These are phyloP conservation scores for Chrysina gloriosa DNA, from an alignment of 2,888 invertebrate genomes.

Conservation along the genomic window DNA sequence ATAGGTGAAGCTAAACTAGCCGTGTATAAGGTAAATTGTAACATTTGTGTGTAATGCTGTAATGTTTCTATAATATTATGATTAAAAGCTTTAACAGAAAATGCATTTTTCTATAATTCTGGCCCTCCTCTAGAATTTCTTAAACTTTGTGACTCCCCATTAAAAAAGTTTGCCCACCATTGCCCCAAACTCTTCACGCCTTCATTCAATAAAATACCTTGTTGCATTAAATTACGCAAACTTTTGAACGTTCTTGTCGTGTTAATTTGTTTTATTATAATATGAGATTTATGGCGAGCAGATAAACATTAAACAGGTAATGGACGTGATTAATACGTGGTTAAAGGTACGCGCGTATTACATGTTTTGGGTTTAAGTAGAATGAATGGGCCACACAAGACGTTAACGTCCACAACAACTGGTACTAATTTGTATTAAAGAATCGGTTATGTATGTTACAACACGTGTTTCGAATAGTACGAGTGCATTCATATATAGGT, in stretches of 20 bases:
- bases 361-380: background rate
- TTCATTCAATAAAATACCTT: constrained; percentile 4
- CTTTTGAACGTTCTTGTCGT: constrained; percentile 2
- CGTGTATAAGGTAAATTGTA: no score
- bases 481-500: background rate
- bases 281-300: constrained; percentile 10
- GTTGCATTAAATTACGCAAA: constrained; percentile 12
- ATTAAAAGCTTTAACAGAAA: no score
- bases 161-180: no score
- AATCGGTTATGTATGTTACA: constrained; percentile 5
- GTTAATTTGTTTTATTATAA: constrained; percentile 17
- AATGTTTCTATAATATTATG: no score
- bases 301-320: constrained; percentile 26
- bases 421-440: constrained; percentile 22
- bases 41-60: no score
- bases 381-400: constrained; percentile 20
- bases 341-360: constrained; percentile 7
- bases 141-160: no score
- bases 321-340: constrained; percentile 20
- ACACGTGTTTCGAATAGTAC: background rate
- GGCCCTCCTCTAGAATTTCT: no score
- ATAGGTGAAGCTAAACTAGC: no score
- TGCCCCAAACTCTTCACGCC: background rate
- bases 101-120: no score
- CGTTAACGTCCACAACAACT: constrained; percentile 16